Evolutionary conservation across 92 coral and sea anemone genomes (phyloP).

Genomic region (Hydrozoanthus gracilis): DNA sequence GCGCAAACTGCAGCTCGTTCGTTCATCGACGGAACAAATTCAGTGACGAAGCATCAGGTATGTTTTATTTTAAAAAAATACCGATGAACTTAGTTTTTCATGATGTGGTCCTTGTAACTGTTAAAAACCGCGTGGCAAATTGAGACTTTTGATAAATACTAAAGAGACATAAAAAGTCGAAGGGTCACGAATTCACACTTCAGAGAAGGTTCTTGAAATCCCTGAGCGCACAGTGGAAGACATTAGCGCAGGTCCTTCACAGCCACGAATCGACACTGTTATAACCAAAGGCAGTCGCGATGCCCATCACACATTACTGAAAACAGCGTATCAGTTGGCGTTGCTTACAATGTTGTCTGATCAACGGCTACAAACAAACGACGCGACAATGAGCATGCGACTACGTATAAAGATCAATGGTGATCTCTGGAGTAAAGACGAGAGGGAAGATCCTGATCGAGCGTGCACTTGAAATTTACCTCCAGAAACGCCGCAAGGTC

Average conservation of each 20-base stretch:
- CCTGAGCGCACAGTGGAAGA: conserved; percentile 10
- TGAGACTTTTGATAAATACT: background rate
- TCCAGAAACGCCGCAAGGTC: conserved; percentile 43
- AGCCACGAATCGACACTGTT: too few relatives aligned
- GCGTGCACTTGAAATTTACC: conserved; percentile 48
- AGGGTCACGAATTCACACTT: conserved; percentile 35
- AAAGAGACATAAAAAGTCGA: conserved; percentile 10
- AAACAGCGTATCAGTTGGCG: conserved; percentile 24
- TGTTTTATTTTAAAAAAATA: background rate
- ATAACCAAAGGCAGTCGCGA: too few relatives aligned
- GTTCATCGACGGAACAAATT: background rate
- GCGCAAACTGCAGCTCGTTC: background rate
- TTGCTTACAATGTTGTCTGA: conserved; percentile 48
- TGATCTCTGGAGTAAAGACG: conserved; percentile 51
- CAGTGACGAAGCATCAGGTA: conserved; percentile 18
- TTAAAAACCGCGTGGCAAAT: background rate
- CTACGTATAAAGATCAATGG: conserved; percentile 48
- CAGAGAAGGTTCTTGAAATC: background rate
- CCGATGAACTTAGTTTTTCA: background rate
- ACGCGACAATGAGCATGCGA: conserved; percentile 53
- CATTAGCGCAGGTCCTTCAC: background rate
- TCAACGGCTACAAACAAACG: conserved; percentile 42
- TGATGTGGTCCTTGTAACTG: background rate
- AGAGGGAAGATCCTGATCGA: conserved; percentile 46
- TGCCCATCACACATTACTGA: background rate